Evolutionary conservation across 2,113 vertebrate genomes (phyloP).

Genomic region (Macaca nemestrina): DNA sequence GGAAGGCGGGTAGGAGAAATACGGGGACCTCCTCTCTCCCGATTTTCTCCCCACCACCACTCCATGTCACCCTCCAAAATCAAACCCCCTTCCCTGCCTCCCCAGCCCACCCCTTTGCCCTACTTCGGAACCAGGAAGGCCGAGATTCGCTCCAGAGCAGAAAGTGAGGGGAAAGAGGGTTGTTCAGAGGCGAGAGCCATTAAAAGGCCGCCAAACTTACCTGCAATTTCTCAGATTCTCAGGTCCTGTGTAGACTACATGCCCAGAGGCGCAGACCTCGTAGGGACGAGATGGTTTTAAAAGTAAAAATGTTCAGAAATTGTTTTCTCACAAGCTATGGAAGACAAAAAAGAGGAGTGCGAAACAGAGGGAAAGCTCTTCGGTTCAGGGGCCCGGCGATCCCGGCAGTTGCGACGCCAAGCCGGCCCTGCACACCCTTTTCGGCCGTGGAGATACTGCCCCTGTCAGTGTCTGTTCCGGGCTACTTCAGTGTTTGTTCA

Average conservation of each 20-base stretch:
- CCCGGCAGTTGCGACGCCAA: not conserved
- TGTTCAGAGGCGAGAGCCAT: not conserved
- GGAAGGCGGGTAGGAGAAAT: constrained; percentile 39
- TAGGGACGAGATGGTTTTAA: constrained; percentile 6
- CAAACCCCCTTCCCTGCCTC: not conserved
- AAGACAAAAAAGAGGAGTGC: not conserved
- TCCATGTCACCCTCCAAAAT: not conserved
- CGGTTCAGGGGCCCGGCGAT: not conserved
- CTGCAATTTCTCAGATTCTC: constrained; percentile 52
- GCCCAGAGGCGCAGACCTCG: constrained; percentile 5
- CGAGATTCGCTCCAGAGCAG: not conserved
- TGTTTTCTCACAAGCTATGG: not conserved
- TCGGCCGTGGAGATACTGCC: constrained; percentile 3
- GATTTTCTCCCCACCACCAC: not conserved
- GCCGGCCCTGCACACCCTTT: constrained; percentile 43
- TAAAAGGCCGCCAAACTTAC: constrained; percentile 66
- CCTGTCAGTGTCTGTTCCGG: constrained; percentile 36
- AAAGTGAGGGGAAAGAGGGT: not conserved
- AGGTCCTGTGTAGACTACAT: constrained; percentile 40
- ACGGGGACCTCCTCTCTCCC: not conserved
- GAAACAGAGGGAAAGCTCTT: not conserved
- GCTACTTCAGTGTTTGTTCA: constrained; percentile 74
- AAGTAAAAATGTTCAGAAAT: not conserved
- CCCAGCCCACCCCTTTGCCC: not conserved
- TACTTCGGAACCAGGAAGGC: not conserved